Evolutionary conservation across 92 coral and sea anemone genomes (phyloP), one percentile per base, ranked within the genome.

Genomic region (Epizoanthus stellaris): DNA sequence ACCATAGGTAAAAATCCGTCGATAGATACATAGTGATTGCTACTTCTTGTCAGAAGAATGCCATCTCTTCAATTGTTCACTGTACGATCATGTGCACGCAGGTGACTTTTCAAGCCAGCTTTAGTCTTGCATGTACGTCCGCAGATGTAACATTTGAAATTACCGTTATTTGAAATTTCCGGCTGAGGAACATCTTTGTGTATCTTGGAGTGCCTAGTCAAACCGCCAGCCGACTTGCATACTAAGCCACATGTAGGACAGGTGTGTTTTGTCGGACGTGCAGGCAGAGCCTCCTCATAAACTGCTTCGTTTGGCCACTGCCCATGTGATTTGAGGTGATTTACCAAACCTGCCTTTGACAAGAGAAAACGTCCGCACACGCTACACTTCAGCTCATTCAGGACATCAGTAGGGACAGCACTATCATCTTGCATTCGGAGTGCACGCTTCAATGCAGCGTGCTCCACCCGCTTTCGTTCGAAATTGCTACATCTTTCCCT

Each of bases 1-100:
- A 39, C 84, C 84, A 79, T 79, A 79, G 84, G 84, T 79, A 79
- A 79, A 79, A 79, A 79, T 16, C n/a, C n/a, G n/a, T n/a, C n/a
- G n/a, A n/a, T n/a, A n/a, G n/a, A n/a, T n/a, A n/a, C n/a, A 79
- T 79, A 23, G n/a, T 77, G 84, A 75, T 75, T 75, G 81, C 81
- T 66, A 0, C 71, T 75, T 52, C 81, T 75, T 52, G 65, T 56
- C 69, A 60, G 67, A 53, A 79, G 84, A 79, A 23, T 7, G 71
- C 84, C 84, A 79, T 79, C 72, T 79, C 84, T 79, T 60, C 81
- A 76, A 0, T 59, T 77, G 53, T 2, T 77, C n/a, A 15, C 67
- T 21, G 70, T 54, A 60, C 72, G 81, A 75, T 9, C 81, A 75
- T 75, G 81, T 75, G 81, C 81, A 75, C 81, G 36, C 81, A 76